A percentile compares a stretch with the other conserved stretches of the same genome.
phyloP scores from a whole-genome alignment of 2,888 invertebrate species.

The Drosophila setosimentum region DNA sequence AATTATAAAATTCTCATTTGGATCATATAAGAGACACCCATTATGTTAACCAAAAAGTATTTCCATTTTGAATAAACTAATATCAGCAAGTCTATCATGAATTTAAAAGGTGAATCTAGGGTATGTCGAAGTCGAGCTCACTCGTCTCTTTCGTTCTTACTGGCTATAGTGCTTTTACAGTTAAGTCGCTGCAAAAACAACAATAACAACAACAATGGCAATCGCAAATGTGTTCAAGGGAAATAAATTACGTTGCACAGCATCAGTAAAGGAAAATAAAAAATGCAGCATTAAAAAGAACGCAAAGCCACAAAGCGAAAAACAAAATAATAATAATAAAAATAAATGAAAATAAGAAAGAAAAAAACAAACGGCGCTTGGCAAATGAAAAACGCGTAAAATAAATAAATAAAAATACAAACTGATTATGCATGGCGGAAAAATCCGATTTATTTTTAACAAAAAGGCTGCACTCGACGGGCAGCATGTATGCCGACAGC shows the following conservation, averaged over 20 bases:
- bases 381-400: conserved; percentile 78
- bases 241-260: conserved; percentile 77
- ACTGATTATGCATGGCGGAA: conserved; percentile 80
- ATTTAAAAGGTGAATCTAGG: not conserved
- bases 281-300: conserved; percentile 27
- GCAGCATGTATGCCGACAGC: conserved; percentile 41
- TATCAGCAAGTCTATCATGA: not conserved
- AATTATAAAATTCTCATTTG: not conserved
- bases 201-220: conserved; percentile 41
- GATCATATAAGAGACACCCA: not conserved
- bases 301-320: conserved; percentile 53
- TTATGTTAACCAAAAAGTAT: not conserved
- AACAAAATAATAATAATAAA: conserved; percentile 42
- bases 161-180: conserved; percentile 35
- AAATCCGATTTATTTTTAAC: conserved; percentile 63
- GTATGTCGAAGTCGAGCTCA: not conserved
- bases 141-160: not conserved
- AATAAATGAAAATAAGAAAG: conserved; percentile 17
- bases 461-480: conserved; percentile 47
- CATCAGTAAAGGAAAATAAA: conserved; percentile 30
- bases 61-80: not conserved
- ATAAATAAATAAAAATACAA: conserved; percentile 79
- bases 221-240: conserved; percentile 75
- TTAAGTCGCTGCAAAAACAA: conserved; percentile 47
- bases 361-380: conserved; percentile 48